Percentiles rank a stretch among this genome's conserved stretches.
phyloP scores from a whole-genome alignment of 2,113 vertebrate genomes.

The Pardalotus punctatus region DNA sequence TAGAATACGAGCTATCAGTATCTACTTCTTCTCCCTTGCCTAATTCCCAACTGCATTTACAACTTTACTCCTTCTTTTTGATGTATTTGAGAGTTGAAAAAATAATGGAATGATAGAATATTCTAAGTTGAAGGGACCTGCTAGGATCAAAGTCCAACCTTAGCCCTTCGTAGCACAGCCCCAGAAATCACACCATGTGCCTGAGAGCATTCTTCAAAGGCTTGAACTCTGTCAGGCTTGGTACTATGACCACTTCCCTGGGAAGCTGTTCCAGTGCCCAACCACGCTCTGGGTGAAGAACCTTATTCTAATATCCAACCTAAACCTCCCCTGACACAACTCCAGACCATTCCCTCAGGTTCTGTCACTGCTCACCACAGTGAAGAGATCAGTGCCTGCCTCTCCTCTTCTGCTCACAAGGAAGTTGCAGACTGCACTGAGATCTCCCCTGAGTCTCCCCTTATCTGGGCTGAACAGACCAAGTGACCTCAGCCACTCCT shows the following conservation, averaged over 20 bases:
- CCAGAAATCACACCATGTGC: background rate
- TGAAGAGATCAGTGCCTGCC: background rate
- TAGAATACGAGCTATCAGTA: background rate
- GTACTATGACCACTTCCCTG: background rate
- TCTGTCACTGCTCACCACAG: background rate
- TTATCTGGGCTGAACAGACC: background rate
- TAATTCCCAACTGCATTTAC: background rate
- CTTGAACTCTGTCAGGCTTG: background rate
- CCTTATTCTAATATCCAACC: background rate
- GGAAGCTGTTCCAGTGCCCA: background rate
- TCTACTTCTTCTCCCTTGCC: background rate
- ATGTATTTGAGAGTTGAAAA: background rate
- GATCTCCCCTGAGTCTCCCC: background rate
- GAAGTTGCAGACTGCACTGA: background rate
- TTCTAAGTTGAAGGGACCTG: background rate
- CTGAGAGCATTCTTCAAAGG: background rate
- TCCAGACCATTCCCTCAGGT: background rate
- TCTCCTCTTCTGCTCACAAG: fast-evolving
- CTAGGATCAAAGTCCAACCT: background rate
- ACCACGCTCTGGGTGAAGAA: background rate
- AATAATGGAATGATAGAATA: background rate
- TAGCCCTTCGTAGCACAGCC: background rate
- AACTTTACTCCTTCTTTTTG: background rate
- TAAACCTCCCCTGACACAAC: background rate
- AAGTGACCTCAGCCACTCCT: background rate